A percentile compares a stretch with the other conserved stretches of the same genome.
Conservation (phyloP, 2,113 vertebrate species). For the Xyliphius kryptos region DNA sequence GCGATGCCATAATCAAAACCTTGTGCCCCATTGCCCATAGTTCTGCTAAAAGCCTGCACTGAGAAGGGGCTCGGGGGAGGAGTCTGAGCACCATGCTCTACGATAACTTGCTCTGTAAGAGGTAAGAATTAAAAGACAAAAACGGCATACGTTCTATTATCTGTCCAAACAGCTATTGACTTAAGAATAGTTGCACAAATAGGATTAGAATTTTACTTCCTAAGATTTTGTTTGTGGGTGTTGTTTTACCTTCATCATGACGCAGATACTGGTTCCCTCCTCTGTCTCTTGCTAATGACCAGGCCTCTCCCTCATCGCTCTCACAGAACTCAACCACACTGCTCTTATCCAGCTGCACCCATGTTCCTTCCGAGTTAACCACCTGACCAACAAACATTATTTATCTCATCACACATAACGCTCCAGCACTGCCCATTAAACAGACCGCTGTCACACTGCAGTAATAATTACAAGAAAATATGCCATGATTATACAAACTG, state of each 20-base stretch:
- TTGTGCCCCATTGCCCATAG: conserved; percentile 77
- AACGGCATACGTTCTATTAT: too few species aligned
- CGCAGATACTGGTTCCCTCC: conserved; percentile 96
- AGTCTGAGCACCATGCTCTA: conserved; percentile 88
- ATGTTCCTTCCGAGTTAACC: conserved; percentile 92
- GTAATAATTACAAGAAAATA: too few species aligned
- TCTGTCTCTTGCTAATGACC: conserved; percentile 94
- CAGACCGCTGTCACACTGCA: too few species aligned
- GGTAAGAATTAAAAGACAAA: too few species aligned
- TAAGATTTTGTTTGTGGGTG: not conserved
- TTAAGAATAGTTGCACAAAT: too few species aligned
- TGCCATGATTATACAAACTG: too few species aligned
- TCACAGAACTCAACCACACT: conserved; percentile 99
- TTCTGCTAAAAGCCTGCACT: conserved; percentile 87
- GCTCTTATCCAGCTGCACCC: conserved; percentile 99
- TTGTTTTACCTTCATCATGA: conserved; percentile 86
- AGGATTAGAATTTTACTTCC: too few species aligned
- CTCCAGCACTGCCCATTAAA: not conserved
- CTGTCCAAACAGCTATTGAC: too few species aligned
- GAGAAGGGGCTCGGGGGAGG: conserved; percentile 96
- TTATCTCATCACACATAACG: conserved; percentile 49
- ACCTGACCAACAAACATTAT: conserved; percentile 79
- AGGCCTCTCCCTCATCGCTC: conserved; percentile 96
- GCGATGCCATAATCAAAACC: conserved; percentile 95
- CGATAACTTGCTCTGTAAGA: conserved; percentile 79